phyloP scores from a whole-genome alignment of 2,797 vertebrate genomes.

The Cryptoprocta ferox region DNA sequence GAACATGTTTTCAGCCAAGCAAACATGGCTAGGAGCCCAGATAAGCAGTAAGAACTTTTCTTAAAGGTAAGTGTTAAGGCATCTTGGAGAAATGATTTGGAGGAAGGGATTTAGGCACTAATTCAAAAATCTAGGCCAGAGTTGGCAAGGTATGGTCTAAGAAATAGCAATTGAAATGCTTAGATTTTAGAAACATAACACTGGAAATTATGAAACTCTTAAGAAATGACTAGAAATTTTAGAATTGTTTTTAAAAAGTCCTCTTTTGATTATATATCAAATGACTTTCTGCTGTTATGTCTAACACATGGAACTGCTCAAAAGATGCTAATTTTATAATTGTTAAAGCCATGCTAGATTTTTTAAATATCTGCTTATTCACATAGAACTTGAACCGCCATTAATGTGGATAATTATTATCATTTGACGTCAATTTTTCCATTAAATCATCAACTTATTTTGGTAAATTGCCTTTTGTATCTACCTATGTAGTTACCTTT shows the following conservation, averaged over 20 bases:
- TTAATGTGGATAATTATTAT: neutral
- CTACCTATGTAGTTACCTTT: neutral
- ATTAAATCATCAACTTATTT: neutral
- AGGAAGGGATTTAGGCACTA: neutral
- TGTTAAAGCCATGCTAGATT: neutral
- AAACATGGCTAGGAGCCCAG: neutral
- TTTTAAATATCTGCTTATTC: neutral
- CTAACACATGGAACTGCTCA: neutral
- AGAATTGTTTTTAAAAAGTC: neutral
- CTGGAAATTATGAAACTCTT: neutral
- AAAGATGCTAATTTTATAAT: neutral
- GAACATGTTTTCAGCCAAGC: neutral
- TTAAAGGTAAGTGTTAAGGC: neutral
- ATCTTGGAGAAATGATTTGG: neutral
- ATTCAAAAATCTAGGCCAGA: neutral
- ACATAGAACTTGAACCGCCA: neutral
- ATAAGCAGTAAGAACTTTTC: neutral
- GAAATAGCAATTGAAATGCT: neutral
- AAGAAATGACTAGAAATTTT: neutral
- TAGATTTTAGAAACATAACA: neutral
- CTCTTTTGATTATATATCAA: neutral
- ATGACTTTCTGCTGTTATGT: neutral
- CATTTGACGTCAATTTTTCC: neutral
- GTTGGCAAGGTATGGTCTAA: neutral
- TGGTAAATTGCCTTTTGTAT: neutral